phyloP scores from a whole-genome alignment of 2,888 invertebrate genomes.

The Plagiodera versicolora region DNA sequence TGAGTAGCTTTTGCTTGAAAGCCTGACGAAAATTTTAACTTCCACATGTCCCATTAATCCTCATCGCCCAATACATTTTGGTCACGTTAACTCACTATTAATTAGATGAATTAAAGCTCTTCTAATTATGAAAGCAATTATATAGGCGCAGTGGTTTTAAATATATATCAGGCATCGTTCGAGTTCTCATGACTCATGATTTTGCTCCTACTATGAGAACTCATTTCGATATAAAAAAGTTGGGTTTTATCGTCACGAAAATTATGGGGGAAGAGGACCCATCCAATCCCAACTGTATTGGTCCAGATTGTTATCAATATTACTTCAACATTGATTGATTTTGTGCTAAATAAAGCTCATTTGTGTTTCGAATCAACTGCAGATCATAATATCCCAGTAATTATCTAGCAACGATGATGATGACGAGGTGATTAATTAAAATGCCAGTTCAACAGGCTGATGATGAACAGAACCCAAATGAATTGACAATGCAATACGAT shows the following conservation, averaged over 20 bases:
- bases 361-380: too few species aligned
- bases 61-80: background rate
- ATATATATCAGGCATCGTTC: slow-evolving; percentile 2
- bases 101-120: slow-evolving; percentile 14
- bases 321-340: background rate
- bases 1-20: too few species aligned
- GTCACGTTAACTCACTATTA: slow-evolving; percentile 3
- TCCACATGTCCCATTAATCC: too few species aligned
- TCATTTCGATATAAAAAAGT: background rate
- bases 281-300: background rate
- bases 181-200: background rate
- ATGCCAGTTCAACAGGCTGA: too few species aligned
- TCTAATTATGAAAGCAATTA: slow-evolving; percentile 13
- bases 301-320: too few species aligned
- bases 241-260: background rate
- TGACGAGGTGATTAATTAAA: too few species aligned
- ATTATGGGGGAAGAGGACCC: background rate
- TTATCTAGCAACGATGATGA: too few species aligned
- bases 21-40: too few species aligned
- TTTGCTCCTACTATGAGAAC: background rate
- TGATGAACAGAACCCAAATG: too few species aligned
- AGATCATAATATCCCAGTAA: too few species aligned
- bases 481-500: too few species aligned
- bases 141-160: slow-evolving; percentile 1
- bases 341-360: background rate